These are phyloP conservation scores for Dicyrtoma fusca DNA, from an alignment of 2,888 invertebrate genomes.

Conservation along the genomic window DNA sequence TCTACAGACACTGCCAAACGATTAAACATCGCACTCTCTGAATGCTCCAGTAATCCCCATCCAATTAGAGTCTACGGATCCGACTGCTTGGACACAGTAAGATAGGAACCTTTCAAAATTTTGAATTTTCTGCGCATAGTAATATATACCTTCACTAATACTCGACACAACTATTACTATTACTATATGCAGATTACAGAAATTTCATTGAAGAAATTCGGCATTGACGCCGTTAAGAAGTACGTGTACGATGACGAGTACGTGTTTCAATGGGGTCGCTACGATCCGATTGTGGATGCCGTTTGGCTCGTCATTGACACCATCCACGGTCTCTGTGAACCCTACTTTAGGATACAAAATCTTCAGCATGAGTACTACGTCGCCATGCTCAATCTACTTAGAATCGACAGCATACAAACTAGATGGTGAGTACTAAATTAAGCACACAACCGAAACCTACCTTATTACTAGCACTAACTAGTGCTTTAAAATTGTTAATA, in stretches of 20 bases:
- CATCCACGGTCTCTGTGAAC: conserved; percentile 23
- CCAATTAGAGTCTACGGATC: conserved; percentile 16
- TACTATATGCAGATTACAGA: conserved; percentile 7
- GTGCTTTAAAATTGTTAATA: too few species aligned
- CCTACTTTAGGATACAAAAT: neutral
- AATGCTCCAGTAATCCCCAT: conserved; percentile 12
- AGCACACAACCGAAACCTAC: too few species aligned
- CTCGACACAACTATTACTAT: too few species aligned
- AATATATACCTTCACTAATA: neutral
- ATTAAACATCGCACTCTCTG: neutral
- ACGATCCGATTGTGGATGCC: conserved; percentile 23
- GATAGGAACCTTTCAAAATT: neutral
- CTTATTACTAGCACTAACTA: too few species aligned
- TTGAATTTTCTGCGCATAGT: neutral
- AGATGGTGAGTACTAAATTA: conserved; percentile 7
- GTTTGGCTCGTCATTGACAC: conserved; percentile 20
- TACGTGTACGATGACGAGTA: conserved; percentile 28
- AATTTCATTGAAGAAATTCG: conserved; percentile 13
- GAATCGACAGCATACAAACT: neutral
- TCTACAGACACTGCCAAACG: conserved; percentile 29
- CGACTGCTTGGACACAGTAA: conserved; percentile 19
- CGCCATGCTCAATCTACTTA: conserved; percentile 10
- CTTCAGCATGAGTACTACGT: conserved; percentile 11
- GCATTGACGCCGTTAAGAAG: conserved; percentile 5
- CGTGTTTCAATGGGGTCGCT: conserved; percentile 27